Evolutionary conservation across 1,140 invertebrate species (phyloP).

Genomic region (Pseudomyrmex flavicornis): DNA sequence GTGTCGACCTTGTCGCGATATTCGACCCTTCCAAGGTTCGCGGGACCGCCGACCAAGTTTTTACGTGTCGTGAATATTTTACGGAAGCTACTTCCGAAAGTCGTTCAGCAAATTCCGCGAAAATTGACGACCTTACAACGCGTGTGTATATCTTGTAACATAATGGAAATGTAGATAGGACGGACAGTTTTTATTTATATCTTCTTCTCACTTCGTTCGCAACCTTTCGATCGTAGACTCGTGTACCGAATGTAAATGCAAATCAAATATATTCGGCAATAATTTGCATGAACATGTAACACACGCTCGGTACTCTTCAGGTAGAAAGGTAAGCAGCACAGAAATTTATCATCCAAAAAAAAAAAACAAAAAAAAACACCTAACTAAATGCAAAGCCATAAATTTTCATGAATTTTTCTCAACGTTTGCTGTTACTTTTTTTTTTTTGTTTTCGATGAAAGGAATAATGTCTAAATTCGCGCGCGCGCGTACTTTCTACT

Average conservation of each 20-base stretch:
- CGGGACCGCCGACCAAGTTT: neutral
- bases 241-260: conserved; percentile 7
- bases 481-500: no score
- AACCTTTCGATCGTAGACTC: neutral
- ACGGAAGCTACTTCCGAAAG: neutral
- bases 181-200: no score
- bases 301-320: no score
- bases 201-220: no score
- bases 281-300: conserved; percentile 24
- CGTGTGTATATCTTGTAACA: neutral
- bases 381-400: neutral
- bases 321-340: no score
- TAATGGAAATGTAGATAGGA: no score
- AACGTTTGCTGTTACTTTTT: no score
- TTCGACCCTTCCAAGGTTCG: conserved; percentile 22
- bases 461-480: no score
- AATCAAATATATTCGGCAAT: conserved; percentile 32
- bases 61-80: neutral
- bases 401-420: no score
- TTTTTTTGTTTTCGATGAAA: no score
- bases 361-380: neutral
- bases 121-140: neutral
- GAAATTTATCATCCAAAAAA: neutral
- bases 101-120: conserved; percentile 8
- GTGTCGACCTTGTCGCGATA: conserved; percentile 8